Evolutionary conservation across 2,113 vertebrate genomes (phyloP).

Genomic region (Campylomormyrus numenius): DNA sequence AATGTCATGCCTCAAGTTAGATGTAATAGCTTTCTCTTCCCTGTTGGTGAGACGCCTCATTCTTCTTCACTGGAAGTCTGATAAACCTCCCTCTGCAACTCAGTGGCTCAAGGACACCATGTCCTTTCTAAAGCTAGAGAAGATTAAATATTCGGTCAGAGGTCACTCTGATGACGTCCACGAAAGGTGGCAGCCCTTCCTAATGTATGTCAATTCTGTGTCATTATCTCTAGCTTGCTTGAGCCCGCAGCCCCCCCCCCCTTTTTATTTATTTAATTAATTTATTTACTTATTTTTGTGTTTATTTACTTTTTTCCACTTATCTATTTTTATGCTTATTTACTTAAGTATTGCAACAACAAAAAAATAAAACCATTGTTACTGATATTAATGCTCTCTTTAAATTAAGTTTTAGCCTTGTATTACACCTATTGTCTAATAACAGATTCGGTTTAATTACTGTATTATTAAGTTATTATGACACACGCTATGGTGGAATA

Average conservation of each 20-base stretch:
- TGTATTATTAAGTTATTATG: no score
- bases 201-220: background rate
- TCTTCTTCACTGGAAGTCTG: constrained; percentile 1
- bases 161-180: background rate
- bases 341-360: background rate
- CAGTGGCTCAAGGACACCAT: background rate
- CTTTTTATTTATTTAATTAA: no score
- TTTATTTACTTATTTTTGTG: no score
- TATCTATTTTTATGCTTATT: no score
- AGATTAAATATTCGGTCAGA: background rate
- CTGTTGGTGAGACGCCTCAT: background rate
- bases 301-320: background rate
- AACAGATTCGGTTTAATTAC: no score
- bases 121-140: background rate
- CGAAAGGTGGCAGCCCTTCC: background rate
- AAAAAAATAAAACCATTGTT: no score
- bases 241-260: background rate
- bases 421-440: no score
- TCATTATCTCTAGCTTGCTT: background rate
- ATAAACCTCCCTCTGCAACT: background rate
- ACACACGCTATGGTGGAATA: no score
- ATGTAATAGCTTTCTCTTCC: constrained; percentile 8
- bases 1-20: background rate
- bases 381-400: no score
- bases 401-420: no score